A percentile compares a stretch with the other conserved stretches of the same genome.
phyloP scores from a whole-genome alignment of 2,888 invertebrate genomes.

The Pollenia angustigena region DNA sequence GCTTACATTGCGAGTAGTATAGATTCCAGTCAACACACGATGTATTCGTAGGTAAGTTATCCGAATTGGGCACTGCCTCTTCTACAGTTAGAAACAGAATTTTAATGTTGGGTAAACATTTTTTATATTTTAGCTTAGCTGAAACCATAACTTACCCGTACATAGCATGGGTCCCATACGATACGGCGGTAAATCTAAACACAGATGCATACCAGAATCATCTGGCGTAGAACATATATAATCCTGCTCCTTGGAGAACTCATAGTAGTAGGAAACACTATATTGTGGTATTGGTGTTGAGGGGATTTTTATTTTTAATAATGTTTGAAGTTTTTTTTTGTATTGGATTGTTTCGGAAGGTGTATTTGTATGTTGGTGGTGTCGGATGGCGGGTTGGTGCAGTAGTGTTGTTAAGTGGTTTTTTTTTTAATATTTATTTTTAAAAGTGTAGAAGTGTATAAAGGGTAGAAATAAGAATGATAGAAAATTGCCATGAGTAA shows the following conservation, averaged over 20 bases:
- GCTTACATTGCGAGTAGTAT: conserved; percentile 97
- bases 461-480: conserved; percentile 59
- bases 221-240: conserved; percentile 98
- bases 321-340: conserved; percentile 43
- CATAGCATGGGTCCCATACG: conserved; percentile 90
- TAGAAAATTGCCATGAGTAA: conserved; percentile 60
- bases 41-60: conserved; percentile 88
- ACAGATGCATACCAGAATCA: conserved; percentile 97
- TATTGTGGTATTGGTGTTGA: conserved; percentile 54
- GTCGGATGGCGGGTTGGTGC: conserved; percentile 18
- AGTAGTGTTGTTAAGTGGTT: conserved; percentile 39
- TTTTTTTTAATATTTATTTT: neutral
- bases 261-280: conserved; percentile 93
- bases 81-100: conserved; percentile 74
- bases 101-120: neutral
- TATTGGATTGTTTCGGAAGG: conserved; percentile 1
- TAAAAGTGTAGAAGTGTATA: conserved; percentile 27
- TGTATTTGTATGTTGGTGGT: conserved; percentile 21
- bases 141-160: conserved; percentile 86
- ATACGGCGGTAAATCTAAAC: conserved; percentile 92
- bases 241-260: conserved; percentile 95
- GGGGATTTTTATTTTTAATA: conserved; percentile 2
- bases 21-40: conserved; percentile 99
- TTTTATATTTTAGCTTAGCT: neutral
- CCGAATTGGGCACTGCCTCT: conserved; percentile 82